Evolutionary conservation across 1,140 invertebrate species (phyloP).

Genomic region (Riptortus pedestris): DNA sequence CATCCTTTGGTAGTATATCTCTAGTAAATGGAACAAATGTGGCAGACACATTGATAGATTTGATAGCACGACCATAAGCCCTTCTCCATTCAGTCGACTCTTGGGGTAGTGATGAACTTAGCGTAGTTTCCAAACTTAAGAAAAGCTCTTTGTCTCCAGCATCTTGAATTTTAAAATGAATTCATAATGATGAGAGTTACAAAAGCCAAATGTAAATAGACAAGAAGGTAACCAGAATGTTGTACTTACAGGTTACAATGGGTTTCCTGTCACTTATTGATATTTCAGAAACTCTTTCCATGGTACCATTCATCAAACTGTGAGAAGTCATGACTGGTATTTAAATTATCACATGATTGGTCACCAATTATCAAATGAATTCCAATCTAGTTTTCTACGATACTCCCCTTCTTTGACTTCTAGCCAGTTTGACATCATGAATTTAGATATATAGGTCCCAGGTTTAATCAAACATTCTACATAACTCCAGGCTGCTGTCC

Average conservation of each 20-base stretch:
- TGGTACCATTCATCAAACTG: slow-evolving; percentile 7
- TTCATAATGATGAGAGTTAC: slow-evolving; percentile 23
- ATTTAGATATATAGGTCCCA: too few relatives aligned
- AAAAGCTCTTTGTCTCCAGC: slow-evolving; percentile 81
- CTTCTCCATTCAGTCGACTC: slow-evolving; percentile 84
- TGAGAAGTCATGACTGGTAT: not conserved
- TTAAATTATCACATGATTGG: not conserved
- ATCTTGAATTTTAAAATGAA: slow-evolving; percentile 47
- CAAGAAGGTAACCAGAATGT: slow-evolving; percentile 28
- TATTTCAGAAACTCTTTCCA: slow-evolving; percentile 33
- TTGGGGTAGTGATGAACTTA: slow-evolving; percentile 67
- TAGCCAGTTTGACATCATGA: too few relatives aligned
- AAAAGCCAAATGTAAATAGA: slow-evolving; percentile 21
- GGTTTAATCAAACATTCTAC: not conserved
- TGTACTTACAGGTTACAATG: slow-evolving; percentile 45
- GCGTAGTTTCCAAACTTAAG: slow-evolving; percentile 61
- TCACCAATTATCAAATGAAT: not conserved
- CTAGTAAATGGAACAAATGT: slow-evolving; percentile 72
- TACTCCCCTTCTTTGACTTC: not conserved
- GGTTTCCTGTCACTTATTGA: slow-evolving; percentile 43
- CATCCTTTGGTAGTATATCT: slow-evolving; percentile 55
- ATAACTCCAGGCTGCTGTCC: not conserved
- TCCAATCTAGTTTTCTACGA: not conserved
- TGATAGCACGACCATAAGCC: slow-evolving; percentile 65
- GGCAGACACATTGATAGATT: slow-evolving; percentile 72